Evolutionary conservation across 2,113 vertebrate species (phyloP).

Genomic region (Hyperoodon ampullatus): DNA sequence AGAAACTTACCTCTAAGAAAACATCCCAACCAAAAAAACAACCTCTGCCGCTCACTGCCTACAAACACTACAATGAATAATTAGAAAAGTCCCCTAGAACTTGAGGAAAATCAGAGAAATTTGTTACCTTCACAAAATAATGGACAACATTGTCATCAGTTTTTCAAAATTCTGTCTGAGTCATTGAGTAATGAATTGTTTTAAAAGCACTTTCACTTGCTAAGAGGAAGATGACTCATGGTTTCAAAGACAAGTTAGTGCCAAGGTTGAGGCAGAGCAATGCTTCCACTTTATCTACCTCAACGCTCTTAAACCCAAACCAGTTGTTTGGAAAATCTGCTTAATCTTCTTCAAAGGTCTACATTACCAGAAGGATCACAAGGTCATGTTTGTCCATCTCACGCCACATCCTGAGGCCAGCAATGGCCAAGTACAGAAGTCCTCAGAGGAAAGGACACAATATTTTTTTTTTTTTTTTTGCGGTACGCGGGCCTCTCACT

Average conservation of each 20-base stretch:
- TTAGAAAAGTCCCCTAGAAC: not conserved
- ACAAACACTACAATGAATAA: not conserved
- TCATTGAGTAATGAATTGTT: conserved; percentile 22
- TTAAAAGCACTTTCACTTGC: conserved; percentile 49
- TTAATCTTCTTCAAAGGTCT: conserved; percentile 56
- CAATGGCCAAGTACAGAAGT: not conserved
- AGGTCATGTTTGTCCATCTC: conserved; percentile 38
- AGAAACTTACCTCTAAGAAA: not conserved
- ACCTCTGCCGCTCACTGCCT: not conserved
- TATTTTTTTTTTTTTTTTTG: not conserved
- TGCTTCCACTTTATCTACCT: conserved; percentile 21
- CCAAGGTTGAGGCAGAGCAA: not conserved
- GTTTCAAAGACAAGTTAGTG: conserved; percentile 23
- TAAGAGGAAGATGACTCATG: conserved; percentile 19
- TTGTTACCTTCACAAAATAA: conserved; percentile 38
- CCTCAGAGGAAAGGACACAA: conserved; percentile 17
- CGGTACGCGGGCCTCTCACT: too few relatives aligned
- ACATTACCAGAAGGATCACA: not conserved
- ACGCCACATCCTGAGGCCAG: conserved; percentile 12
- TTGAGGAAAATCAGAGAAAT: not conserved
- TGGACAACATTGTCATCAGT: not conserved
- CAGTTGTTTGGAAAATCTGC: conserved; percentile 24
- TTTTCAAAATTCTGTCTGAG: conserved; percentile 14
- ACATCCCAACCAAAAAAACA: not conserved
- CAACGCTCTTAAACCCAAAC: conserved; percentile 29